Evolutionary conservation across 2,797 vertebrate genomes (phyloP).

Genomic region (Chiropotes sagulatus): DNA sequence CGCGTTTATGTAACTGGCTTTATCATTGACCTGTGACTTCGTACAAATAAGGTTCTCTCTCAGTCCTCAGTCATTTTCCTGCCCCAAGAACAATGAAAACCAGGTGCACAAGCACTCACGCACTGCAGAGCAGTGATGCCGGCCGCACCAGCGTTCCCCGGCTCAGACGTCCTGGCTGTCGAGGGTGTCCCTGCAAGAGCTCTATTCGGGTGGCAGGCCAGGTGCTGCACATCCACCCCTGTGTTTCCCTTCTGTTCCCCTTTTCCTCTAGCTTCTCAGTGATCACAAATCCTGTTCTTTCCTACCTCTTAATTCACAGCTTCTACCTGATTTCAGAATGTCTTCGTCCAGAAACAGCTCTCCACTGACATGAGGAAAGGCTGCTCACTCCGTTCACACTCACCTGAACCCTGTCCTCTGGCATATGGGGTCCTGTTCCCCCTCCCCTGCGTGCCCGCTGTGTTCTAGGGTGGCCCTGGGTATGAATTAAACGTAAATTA

Average conservation of each 20-base stretch:
- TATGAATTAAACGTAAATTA: neutral
- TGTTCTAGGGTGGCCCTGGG: neutral
- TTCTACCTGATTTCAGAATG: too few species aligned
- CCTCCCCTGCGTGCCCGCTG: neutral
- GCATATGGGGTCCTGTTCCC: neutral
- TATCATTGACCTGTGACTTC: neutral
- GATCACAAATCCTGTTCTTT: neutral
- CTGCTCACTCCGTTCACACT: neutral
- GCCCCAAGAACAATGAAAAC: neutral
- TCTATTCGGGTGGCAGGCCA: neutral
- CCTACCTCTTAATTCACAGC: neutral
- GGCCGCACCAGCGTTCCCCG: fast-evolving
- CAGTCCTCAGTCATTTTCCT: neutral
- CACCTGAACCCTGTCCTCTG: neutral
- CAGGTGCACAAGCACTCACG: fast-evolving
- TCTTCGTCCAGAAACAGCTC: neutral
- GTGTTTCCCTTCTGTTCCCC: neutral
- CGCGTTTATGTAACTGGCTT: neutral
- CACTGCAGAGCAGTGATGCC: fast-evolving
- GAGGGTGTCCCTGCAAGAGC: neutral
- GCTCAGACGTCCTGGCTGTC: neutral
- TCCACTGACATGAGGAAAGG: neutral
- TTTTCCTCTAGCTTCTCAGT: neutral
- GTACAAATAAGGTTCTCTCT: neutral
- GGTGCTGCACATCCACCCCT: too few species aligned